Conservation (phyloP, 2,888 invertebrate species). For the Aspidiotus rigidus region DNA sequence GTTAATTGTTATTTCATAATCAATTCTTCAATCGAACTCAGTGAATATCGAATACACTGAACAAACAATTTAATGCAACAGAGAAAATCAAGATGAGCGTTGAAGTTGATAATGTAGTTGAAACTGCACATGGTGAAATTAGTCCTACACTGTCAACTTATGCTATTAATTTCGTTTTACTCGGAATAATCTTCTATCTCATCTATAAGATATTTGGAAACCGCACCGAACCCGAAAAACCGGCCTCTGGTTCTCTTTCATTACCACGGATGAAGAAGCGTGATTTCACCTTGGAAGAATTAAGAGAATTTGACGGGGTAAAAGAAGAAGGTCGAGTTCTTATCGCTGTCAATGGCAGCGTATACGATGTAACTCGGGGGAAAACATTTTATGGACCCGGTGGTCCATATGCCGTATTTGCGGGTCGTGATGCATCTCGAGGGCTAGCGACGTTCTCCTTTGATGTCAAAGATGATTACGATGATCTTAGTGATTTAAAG, state of each 20-base stretch:
- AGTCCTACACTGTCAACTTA: slow-evolving; percentile 7
- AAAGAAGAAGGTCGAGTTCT: slow-evolving; percentile 79
- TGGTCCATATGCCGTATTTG: slow-evolving; percentile 89
- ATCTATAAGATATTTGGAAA: slow-evolving; percentile 65
- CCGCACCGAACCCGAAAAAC: slow-evolving; percentile 41
- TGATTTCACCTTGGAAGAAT: slow-evolving; percentile 82
- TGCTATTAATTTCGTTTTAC: slow-evolving; percentile 56
- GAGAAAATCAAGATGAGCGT: no score
- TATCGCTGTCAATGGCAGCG: slow-evolving; percentile 86
- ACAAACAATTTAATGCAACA: no score
- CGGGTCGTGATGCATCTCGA: slow-evolving; percentile 89
- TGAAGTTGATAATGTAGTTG: no score
- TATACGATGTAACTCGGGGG: slow-evolving; percentile 89
- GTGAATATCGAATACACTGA: no score
- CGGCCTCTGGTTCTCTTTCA: slow-evolving; percentile 47
- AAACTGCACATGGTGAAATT: neutral
- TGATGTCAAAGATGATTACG: slow-evolving; percentile 52
- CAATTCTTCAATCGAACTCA: no score
- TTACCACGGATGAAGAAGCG: slow-evolving; percentile 71
- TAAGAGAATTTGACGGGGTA: slow-evolving; percentile 76
- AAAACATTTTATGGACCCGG: slow-evolving; percentile 89
- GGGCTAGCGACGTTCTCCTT: slow-evolving; percentile 90
- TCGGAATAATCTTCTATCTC: slow-evolving; percentile 59
- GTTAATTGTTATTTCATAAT: no score
- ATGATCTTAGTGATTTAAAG: slow-evolving; percentile 89